Evolutionary conservation across 2,888 invertebrate genomes (phyloP).

Genomic region (Parnassius glacialis): DNA sequence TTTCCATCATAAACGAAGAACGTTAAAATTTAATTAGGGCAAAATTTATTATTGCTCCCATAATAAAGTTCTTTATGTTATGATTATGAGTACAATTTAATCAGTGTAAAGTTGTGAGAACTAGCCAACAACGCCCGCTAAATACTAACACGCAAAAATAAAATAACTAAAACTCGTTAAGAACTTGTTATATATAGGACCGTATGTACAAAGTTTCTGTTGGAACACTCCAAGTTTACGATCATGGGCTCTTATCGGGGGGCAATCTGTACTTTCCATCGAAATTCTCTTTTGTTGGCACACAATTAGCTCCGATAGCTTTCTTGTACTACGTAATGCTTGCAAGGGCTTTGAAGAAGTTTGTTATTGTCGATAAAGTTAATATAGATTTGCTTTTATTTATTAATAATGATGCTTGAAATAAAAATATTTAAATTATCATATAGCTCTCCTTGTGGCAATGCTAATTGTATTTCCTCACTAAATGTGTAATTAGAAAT

Average conservation of each 20-base stretch:
- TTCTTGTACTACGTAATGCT: slow-evolving; percentile 70
- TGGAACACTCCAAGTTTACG: slow-evolving; percentile 61
- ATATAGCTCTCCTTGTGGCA: too few relatives aligned
- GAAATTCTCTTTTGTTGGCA: slow-evolving; percentile 71
- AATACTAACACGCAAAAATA: slow-evolving; percentile 60
- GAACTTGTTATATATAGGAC: slow-evolving; percentile 49
- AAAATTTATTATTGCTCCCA: slow-evolving; percentile 33
- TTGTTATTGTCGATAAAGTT: slow-evolving; percentile 32
- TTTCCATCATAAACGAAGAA: slow-evolving; percentile 13
- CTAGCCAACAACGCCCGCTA: slow-evolving; percentile 34
- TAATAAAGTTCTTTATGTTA: slow-evolving; percentile 38
- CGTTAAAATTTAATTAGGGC: slow-evolving; percentile 10
- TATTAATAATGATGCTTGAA: too few relatives aligned
- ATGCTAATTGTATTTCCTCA: too few relatives aligned
- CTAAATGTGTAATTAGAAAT: too few relatives aligned
- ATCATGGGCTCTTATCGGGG: slow-evolving; percentile 65
- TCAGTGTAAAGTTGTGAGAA: slow-evolving; percentile 48
- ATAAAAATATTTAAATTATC: too few relatives aligned
- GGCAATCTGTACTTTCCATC: slow-evolving; percentile 60
- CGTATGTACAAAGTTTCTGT: slow-evolving; percentile 59
- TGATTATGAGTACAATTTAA: slow-evolving; percentile 40
- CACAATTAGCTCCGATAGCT: slow-evolving; percentile 74
- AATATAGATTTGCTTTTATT: slow-evolving; percentile 5
- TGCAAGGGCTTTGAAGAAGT: slow-evolving; percentile 38
- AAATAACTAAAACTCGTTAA: slow-evolving; percentile 51